Percentiles rank a stretch among this genome's conserved stretches.
Evolutionary conservation across 2,797 vertebrate species (phyloP).

Genomic region (Triplophysa bombifrons): DNA sequence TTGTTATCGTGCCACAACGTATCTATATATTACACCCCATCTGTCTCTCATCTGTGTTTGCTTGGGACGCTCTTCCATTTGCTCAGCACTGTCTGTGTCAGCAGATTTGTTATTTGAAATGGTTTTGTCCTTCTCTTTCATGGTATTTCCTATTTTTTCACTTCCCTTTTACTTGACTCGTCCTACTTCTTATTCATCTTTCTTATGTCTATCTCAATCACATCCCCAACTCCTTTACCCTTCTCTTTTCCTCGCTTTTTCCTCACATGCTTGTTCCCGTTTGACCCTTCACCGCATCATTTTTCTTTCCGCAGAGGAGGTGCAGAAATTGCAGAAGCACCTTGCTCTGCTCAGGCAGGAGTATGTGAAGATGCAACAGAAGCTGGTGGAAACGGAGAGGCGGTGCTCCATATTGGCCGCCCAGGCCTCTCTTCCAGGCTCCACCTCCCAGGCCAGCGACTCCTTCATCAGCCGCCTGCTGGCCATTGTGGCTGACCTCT

Average conservation of each 20-base stretch:
- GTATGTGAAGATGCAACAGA: slow-evolving; percentile 98
- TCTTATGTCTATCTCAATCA: background rate
- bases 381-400: slow-evolving; percentile 91
- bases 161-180: slow-evolving; percentile 15
- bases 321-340: slow-evolving; percentile 99
- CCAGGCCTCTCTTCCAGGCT: slow-evolving; percentile 78
- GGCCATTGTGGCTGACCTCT: slow-evolving; percentile 89
- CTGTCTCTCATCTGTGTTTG: background rate
- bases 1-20: no score
- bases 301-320: slow-evolving; percentile 85
- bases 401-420: slow-evolving; percentile 87
- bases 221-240: slow-evolving; percentile 30
- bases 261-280: background rate
- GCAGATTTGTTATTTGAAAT: slow-evolving; percentile 12
- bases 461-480: slow-evolving; percentile 93
- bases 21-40: no score
- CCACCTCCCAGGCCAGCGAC: slow-evolving; percentile 71
- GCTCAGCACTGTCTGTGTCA: slow-evolving; percentile 14
- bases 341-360: slow-evolving; percentile 96
- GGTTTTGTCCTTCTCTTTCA: background rate
- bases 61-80: background rate
- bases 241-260: background rate
- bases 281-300: background rate
- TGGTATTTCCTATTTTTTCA: slow-evolving; percentile 23
- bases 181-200: background rate